phyloP scores from a whole-genome alignment of 2,888 invertebrate genomes.

The Melieria crassipennis region DNA sequence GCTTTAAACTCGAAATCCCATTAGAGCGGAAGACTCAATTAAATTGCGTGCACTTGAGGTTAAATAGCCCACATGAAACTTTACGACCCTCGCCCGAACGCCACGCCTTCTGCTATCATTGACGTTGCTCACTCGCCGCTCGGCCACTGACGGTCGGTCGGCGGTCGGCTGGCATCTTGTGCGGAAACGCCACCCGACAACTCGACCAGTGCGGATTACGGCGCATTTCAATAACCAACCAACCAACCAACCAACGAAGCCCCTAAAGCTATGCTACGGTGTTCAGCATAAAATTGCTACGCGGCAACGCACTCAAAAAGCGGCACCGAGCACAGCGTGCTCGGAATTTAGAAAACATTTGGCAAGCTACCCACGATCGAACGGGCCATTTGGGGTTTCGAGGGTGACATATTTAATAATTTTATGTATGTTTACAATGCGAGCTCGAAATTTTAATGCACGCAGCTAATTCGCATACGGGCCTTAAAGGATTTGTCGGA shows the following conservation, averaged over 20 bases:
- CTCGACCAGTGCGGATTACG: not conserved
- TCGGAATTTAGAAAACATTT: too few species aligned
- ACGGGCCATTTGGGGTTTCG: too few species aligned
- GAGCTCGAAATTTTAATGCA: constrained; percentile 13
- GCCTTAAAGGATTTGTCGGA: constrained; percentile 3
- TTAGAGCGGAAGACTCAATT: not conserved
- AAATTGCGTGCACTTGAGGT: constrained; percentile 1
- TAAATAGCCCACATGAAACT: not conserved
- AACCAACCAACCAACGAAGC: not conserved
- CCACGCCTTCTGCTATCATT: not conserved
- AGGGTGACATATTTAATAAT: constrained; percentile 1
- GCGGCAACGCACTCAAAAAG: too few species aligned
- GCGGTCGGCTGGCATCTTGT: not conserved
- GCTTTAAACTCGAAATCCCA: not conserved
- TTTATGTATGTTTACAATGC: constrained; percentile 8
- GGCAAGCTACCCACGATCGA: too few species aligned
- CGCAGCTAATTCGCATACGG: not conserved
- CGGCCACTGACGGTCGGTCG: not conserved
- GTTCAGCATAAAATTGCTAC: not conserved
- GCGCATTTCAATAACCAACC: not conserved
- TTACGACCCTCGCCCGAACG: not conserved
- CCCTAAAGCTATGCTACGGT: not conserved
- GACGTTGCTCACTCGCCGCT: not conserved
- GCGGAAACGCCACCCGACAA: not conserved
- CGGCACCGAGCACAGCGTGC: too few species aligned